phyloP scores from a whole-genome alignment of 2,888 invertebrate genomes.

The Meiosimyza platycephala region DNA sequence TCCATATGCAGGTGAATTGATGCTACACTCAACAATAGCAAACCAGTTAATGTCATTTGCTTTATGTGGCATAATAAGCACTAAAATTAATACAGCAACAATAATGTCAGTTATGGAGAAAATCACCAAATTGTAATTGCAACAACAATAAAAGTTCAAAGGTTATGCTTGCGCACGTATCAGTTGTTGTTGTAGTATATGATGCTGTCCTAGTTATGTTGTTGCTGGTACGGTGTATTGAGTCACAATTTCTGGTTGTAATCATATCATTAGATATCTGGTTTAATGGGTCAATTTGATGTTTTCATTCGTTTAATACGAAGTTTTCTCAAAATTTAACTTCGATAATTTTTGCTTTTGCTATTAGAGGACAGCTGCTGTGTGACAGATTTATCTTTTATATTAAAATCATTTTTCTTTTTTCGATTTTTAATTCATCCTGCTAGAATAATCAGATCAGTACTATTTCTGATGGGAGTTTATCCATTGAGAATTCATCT shows the following conservation, averaged over 20 bases:
- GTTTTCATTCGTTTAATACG: too few species aligned
- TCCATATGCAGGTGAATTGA: neutral
- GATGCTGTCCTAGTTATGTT: neutral
- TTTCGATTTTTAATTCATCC: too few species aligned
- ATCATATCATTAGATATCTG: neutral
- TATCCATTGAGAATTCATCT: too few species aligned
- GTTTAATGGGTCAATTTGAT: conserved; percentile 4
- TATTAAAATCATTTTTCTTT: too few species aligned
- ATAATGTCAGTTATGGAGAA: neutral
- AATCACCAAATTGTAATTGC: neutral
- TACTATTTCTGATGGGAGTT: too few species aligned
- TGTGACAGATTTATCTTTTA: too few species aligned
- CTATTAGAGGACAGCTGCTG: too few species aligned
- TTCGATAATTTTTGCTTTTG: too few species aligned
- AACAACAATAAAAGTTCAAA: neutral
- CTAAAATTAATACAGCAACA: neutral
- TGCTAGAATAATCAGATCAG: too few species aligned
- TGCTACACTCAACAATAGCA: neutral
- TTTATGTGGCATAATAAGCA: conserved; percentile 1
- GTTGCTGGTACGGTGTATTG: neutral
- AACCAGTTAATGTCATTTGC: conserved; percentile 15
- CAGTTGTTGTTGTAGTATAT: too few species aligned
- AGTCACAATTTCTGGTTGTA: neutral
- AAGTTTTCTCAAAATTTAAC: too few species aligned
- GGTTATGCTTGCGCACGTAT: too few species aligned